phyloP scores from a whole-genome alignment of 2,888 invertebrate species.

The Agriopis marginaria region DNA sequence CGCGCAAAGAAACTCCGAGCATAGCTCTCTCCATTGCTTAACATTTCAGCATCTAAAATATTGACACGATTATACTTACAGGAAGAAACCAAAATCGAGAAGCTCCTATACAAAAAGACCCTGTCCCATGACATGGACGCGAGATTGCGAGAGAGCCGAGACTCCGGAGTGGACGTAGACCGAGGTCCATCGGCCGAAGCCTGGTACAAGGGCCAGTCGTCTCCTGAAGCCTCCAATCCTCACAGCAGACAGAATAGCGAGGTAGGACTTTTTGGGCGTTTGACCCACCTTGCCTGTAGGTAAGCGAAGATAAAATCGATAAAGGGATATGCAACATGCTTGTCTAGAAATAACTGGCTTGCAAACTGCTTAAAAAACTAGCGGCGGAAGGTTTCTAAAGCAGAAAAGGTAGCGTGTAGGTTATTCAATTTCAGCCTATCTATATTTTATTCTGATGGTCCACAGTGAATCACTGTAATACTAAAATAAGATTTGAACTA shows the following conservation, averaged over 20 bases:
- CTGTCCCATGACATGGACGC: constrained; percentile 90
- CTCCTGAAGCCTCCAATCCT: constrained; percentile 85
- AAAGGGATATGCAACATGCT: too few species aligned
- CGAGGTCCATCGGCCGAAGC: constrained; percentile 85
- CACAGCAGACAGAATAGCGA: constrained; percentile 94
- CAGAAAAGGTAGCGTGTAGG: neutral
- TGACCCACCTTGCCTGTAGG: too few species aligned
- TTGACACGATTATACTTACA: constrained; percentile 63
- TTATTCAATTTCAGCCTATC: neutral
- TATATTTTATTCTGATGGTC: neutral
- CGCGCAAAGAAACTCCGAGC: too few species aligned
- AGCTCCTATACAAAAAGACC: constrained; percentile 91
- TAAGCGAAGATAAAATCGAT: too few species aligned
- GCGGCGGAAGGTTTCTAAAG: too few species aligned
- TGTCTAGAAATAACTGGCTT: too few species aligned
- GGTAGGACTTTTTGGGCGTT: constrained; percentile 33
- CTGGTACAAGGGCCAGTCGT: constrained; percentile 85
- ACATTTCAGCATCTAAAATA: neutral
- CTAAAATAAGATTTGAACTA: constrained; percentile 1
- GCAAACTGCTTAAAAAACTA: too few species aligned
- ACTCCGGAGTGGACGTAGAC: constrained; percentile 92
- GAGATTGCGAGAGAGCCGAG: constrained; percentile 88
- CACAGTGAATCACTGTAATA: neutral
- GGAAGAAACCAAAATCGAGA: constrained; percentile 91
- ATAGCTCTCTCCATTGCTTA: too few species aligned